Percentiles rank a stretch among this genome's conserved stretches.
Conservation (phyloP, 1,140 invertebrate genomes). For the Eciton burchellii region DNA sequence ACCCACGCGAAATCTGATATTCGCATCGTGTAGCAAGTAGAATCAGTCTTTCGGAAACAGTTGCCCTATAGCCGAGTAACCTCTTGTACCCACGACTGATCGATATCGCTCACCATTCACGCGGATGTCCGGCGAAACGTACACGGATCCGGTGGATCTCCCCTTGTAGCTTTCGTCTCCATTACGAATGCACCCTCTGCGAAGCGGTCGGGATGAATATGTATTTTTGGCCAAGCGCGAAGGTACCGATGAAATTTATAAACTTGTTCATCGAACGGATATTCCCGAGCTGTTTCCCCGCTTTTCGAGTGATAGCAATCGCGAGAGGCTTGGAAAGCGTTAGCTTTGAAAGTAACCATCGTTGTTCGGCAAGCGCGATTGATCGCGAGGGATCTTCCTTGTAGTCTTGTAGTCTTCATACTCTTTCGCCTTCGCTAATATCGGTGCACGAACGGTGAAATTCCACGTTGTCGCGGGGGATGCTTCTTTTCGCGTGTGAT, state of each 20-base stretch:
- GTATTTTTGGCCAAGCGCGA: conserved; percentile 39
- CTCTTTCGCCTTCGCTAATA: background rate
- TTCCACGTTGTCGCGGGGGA: background rate
- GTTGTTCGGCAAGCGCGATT: too few relatives aligned
- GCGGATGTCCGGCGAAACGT: conserved; percentile 50
- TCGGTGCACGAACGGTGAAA: conserved; percentile 32
- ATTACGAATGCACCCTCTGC: conserved; percentile 49
- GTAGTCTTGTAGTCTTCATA: background rate
- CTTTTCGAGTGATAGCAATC: conserved; percentile 7
- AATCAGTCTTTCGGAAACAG: conserved; percentile 50
- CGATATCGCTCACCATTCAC: conserved; percentile 55
- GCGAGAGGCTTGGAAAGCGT: background rate
- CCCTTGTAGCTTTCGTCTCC: conserved; percentile 54
- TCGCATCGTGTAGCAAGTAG: conserved; percentile 30
- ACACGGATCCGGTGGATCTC: conserved; percentile 51
- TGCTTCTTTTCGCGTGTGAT: conserved; percentile 57
- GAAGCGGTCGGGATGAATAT: conserved; percentile 48
- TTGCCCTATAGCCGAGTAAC: conserved; percentile 23
- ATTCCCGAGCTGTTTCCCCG: conserved; percentile 16
- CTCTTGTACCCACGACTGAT: conserved; percentile 41
- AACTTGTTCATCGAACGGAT: conserved; percentile 4
- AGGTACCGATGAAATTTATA: conserved; percentile 39
- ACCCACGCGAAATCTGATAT: background rate
- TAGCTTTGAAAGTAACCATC: conserved; percentile 15
- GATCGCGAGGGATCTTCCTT: too few relatives aligned